Base-by-base conservation (phyloP, 2,113 vertebrate genomes). In the Rhineura floridana region DNA sequence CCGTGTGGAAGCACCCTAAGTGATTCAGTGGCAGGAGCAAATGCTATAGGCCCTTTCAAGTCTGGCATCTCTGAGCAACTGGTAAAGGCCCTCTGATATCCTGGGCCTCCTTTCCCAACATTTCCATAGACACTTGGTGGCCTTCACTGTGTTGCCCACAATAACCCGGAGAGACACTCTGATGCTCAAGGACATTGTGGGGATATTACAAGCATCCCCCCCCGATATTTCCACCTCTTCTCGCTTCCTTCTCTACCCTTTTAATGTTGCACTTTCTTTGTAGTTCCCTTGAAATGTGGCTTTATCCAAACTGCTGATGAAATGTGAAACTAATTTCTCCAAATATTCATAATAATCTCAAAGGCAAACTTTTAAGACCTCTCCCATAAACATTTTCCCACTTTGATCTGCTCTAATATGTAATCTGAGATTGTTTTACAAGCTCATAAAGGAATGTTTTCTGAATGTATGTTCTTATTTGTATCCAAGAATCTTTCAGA, bases 241-340 rank as follows among this genome's bases (percentile, higher is more conserved):
- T 21, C 23, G 42, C 1, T 77, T 21, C 10, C 28, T 62, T 52
- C 10, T 73, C 81, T 44, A 30, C 79, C 63, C n/a, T 89, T 83
- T 62, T 88, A 89, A 11, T 72, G 19, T 25, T 52, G 52, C 36
- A 36, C 33, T 72, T 84, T 80, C 33, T 46, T 1, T 77, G 33
- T 17, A 39, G 44, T 81, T 88, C 86, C 88, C 76, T 70, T 62
- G 72, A 4, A 2, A 63, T 1, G 10, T 84, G 8, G 0, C 0
- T 75, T 94, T 91, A 46, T 88, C 86, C 83, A 84, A 88, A 62
- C 46, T 81, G 30, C 48, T 82, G 63, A 80, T 76, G 84, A 90
- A 88, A 83, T 81, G 11, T 55, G 19, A 28, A 23, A 39, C 10
- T 86, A 30, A 0, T 55, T 93, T 90, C 1, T 0, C 82, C 86